These are phyloP conservation scores for Limnodromus scolopaceus DNA, from an alignment of 2,797 vertebrate genomes.

Conservation along the genomic window DNA sequence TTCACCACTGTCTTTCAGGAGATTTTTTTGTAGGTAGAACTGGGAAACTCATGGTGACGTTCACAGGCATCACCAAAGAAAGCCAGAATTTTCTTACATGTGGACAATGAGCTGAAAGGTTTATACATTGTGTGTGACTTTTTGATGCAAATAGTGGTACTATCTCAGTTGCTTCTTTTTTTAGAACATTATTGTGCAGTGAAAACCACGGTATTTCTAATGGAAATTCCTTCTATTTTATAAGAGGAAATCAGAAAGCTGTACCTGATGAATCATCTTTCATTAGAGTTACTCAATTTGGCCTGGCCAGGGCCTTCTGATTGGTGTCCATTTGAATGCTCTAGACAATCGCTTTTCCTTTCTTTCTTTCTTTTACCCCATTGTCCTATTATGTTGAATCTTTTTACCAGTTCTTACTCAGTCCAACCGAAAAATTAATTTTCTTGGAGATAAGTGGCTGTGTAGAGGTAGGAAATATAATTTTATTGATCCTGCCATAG, in stretches of 20 bases:
- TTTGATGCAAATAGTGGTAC: background rate
- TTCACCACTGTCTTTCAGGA: background rate
- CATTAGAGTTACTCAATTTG: background rate
- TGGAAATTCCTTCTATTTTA: background rate
- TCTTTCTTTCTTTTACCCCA: background rate
- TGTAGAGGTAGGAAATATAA: background rate
- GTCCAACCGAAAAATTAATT: background rate
- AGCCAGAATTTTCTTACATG: background rate
- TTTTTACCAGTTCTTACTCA: background rate
- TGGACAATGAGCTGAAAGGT: background rate
- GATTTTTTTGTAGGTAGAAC: background rate
- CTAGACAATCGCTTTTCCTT: background rate
- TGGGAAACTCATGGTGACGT: background rate
- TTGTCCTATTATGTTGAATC: background rate
- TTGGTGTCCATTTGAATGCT: background rate
- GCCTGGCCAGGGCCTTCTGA: background rate
- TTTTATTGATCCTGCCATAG: background rate
- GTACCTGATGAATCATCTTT: background rate
- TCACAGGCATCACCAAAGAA: background rate
- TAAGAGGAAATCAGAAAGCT: background rate
- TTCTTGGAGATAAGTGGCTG: background rate
- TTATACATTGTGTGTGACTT: background rate
- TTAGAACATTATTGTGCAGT: background rate
- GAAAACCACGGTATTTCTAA: background rate
- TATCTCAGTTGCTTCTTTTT: background rate